A percentile compares a stretch with the other conserved stretches of the same genome.
Evolutionary conservation across 2,797 vertebrate species (phyloP).

Genomic region (Esox lucius): DNA sequence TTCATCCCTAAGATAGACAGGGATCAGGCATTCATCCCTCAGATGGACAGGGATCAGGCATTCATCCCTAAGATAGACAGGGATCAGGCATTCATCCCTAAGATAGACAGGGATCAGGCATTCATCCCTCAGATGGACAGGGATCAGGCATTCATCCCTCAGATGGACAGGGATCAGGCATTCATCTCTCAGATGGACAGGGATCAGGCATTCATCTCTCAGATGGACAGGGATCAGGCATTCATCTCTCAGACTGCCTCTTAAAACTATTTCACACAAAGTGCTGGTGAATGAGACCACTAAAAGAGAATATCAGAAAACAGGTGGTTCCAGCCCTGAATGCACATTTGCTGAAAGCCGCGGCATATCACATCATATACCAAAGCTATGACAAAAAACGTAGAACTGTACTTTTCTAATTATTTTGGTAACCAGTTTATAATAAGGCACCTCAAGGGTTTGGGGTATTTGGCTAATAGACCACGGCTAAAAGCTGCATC

Average conservation of each 20-base stretch:
- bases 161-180: conserved; percentile 30
- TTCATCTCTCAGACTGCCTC: conserved; percentile 31
- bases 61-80: conserved; percentile 5
- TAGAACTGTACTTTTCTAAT: too few relatives aligned
- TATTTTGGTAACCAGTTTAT: too few relatives aligned
- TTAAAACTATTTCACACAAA: conserved; percentile 36
- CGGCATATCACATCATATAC: too few relatives aligned
- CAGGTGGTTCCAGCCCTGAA: too few relatives aligned
- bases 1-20: conserved; percentile 33
- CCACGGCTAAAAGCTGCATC: too few relatives aligned
- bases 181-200: conserved; percentile 33
- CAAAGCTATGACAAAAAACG: too few relatives aligned
- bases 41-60: not conserved
- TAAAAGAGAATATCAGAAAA: not conserved
- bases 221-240: not conserved
- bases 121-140: conserved; percentile 33
- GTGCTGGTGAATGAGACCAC: conserved; percentile 33
- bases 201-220: conserved; percentile 14
- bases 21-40: conserved; percentile 14
- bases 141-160: conserved; percentile 26
- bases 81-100: conserved; percentile 22
- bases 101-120: conserved; percentile 30
- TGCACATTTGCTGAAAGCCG: too few relatives aligned
- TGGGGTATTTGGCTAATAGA: too few relatives aligned
- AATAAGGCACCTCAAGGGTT: too few relatives aligned